Base-by-base conservation (phyloP, 2,797 vertebrate species). In the Chlorospingus flavigularis region DNA sequence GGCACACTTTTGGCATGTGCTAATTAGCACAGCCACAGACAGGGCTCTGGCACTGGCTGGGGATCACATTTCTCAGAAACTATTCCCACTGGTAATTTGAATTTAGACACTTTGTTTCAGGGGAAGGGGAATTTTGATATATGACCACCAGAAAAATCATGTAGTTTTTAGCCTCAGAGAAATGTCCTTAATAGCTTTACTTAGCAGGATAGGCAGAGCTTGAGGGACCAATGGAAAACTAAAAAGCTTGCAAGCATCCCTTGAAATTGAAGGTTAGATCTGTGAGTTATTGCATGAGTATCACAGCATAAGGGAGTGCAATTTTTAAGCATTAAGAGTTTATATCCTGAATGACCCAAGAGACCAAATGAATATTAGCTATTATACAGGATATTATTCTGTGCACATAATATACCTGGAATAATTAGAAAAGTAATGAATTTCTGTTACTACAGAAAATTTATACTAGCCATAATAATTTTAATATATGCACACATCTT, bases 341-440 rank as follows among this genome's bases (percentile, higher is more conserved):
- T 78, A 86, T 88, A 58, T 20, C 66, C 40, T 70, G 37, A 48
- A 50, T 67, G 84, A 91, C 63, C 40, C 47, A 76, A 89, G 83
- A 92, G 81, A 40, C 70, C 70, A 85, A 73, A 76, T 17, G 63
- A 82, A 31, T 85, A 79, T 77, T 73, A 89, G 48, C 47, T 73
- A 24, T n/a, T 93, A 11, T 50, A 70, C 2, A 4, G 63, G 65
- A 73, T 76, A 85, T 61, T 86, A 93, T 78, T 84, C 90, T 76
- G 45, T 55, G 48, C 73, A 84, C 60, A 81, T 33, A 88, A 45
- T 79, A 86, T 48, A 26, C 40, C 73, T 73, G 48, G 37, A 82
- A 96, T 76, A 95, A 92, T 94, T 90, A 90, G 45, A 17, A 73
- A 80, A 50, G 40, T 62, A 94, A 88, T 54, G 43, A 77, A 80